Percentiles rank a stretch among this genome's conserved stretches.
These are phyloP conservation scores for Scrobipalpa atriplicella DNA, from an alignment of 2,888 invertebrate genomes.

Conservation along the genomic window DNA sequence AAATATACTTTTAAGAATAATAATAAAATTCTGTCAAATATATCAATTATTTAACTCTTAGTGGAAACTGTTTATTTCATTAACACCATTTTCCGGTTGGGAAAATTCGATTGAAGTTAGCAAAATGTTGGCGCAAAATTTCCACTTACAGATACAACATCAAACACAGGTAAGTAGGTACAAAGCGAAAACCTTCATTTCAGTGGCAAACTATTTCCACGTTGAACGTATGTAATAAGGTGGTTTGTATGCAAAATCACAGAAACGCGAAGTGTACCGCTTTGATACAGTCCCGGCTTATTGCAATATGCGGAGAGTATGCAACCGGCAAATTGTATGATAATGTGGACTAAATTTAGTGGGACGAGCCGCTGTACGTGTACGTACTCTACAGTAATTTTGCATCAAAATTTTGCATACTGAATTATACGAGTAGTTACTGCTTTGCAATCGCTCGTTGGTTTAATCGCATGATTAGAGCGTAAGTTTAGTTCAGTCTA, in stretches of 20 bases:
- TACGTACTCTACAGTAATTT: not conserved
- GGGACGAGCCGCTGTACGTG: not conserved
- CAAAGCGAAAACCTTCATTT: not conserved
- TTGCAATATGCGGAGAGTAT: slow-evolving; percentile 13
- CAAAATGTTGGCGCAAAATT: too few relatives aligned
- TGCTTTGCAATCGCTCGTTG: too few relatives aligned
- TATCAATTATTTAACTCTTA: too few relatives aligned
- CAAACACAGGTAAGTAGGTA: too few relatives aligned
- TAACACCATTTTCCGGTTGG: too few relatives aligned
- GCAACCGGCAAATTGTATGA: slow-evolving; percentile 20
- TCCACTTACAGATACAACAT: too few relatives aligned
- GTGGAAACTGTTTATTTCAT: too few relatives aligned
- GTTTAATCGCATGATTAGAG: too few relatives aligned
- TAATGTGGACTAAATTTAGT: not conserved
- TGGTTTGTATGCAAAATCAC: slow-evolving; percentile 21
- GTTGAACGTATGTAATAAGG: slow-evolving; percentile 9
- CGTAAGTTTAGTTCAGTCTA: too few relatives aligned
- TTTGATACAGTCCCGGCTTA: not conserved
- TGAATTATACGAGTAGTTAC: not conserved
- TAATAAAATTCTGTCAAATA: too few relatives aligned
- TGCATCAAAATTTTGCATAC: not conserved
- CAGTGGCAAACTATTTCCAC: not conserved
- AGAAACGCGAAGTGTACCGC: not conserved
- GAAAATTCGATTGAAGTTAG: too few relatives aligned
- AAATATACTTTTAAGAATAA: too few relatives aligned